Conservation (phyloP, 2,113 vertebrate species). For the Aviceda subcristata region DNA sequence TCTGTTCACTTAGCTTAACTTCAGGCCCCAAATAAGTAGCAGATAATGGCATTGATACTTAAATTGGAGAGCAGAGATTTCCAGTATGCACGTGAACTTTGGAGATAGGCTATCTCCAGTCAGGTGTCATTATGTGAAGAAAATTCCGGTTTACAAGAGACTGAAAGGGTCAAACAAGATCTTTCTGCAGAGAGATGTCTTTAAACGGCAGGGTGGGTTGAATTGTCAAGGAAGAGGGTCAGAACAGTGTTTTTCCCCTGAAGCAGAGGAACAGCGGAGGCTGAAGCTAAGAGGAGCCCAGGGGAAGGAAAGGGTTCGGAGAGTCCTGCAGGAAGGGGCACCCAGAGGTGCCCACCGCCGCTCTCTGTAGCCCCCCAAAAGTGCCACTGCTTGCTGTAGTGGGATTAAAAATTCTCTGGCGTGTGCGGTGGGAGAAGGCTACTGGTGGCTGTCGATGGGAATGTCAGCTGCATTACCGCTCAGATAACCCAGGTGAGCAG, state of each 20-base stretch:
- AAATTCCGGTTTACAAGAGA: background rate
- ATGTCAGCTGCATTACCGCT: fast-evolving
- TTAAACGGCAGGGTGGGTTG: background rate
- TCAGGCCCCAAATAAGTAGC: background rate
- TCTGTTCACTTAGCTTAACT: background rate
- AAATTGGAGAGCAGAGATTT: background rate
- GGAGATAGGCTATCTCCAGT: background rate
- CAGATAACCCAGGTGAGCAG: background rate
- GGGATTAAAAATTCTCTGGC: background rate
- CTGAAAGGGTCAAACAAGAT: background rate
- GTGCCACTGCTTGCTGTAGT: fast-evolving
- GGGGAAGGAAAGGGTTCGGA: background rate
- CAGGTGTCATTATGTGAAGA: background rate
- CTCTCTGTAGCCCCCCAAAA: background rate
- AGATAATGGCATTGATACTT: background rate
- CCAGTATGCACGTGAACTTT: fast-evolving
- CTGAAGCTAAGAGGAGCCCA: background rate
- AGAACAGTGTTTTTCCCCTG: background rate
- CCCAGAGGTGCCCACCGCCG: fast-evolving
- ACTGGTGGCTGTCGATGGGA: background rate
- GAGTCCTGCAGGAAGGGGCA: background rate
- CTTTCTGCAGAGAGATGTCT: background rate
- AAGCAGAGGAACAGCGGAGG: background rate
- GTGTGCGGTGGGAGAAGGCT: too few relatives aligned
- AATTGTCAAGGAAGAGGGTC: background rate